These are phyloP conservation scores for Vulpes vulpes DNA, from an alignment of 2,113 vertebrate species.

Conservation along the genomic window DNA sequence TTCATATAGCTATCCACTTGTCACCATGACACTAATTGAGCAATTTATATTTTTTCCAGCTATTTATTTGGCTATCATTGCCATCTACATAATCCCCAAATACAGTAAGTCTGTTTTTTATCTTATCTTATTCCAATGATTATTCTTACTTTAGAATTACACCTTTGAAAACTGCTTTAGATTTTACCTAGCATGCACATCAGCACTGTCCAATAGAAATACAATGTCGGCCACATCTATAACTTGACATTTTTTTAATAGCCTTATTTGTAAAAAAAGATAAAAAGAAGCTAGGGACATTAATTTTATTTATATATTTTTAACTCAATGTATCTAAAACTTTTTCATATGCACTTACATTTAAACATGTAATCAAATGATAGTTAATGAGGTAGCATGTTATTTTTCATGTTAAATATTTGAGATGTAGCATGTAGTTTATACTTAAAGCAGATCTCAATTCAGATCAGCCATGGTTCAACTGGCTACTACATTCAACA, in stretches of 20 bases:
- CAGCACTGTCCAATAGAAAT: not conserved
- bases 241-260: slow-evolving; percentile 6
- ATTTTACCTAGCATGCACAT: not conserved
- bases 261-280: not conserved
- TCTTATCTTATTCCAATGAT: not conserved
- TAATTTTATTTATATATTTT: not conserved
- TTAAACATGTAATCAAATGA: not conserved
- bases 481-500: not conserved
- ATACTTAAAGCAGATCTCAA: not conserved
- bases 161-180: not conserved
- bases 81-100: not conserved
- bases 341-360: not conserved
- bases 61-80: not conserved
- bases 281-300: not conserved
- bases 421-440: not conserved
- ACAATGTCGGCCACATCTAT: not conserved
- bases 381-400: not conserved
- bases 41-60: not conserved
- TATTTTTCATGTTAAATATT: slow-evolving; percentile 1
- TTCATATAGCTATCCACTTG: not conserved
- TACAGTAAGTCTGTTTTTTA: not conserved
- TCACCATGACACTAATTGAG: not conserved
- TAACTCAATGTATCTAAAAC: not conserved
- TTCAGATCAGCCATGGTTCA: not conserved
- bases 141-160: not conserved